phyloP scores from a whole-genome alignment of 30 jellyfish, hydroid and myxozoan genomes.

The Euphysa ruthae region DNA sequence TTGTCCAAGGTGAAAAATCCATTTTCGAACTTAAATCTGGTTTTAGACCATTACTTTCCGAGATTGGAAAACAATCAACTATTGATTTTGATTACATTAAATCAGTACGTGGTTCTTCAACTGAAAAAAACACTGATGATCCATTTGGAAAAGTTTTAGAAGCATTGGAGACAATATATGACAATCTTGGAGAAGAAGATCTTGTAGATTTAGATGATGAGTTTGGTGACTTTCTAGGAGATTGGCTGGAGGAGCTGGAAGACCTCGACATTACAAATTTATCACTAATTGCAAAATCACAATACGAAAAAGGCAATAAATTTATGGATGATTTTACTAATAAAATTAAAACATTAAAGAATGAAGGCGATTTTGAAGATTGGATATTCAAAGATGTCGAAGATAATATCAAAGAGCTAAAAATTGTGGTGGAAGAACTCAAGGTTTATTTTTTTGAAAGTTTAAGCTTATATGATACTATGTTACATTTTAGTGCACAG shows the following conservation, averaged over 20 bases:
- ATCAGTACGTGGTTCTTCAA: conserved; percentile 40
- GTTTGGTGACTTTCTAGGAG: neutral
- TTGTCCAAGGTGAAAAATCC: conserved; percentile 34
- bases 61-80: conserved; percentile 21
- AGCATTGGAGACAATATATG: conserved; percentile 35
- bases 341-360: too few species aligned
- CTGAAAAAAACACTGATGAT: conserved; percentile 1
- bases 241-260: conserved; percentile 22
- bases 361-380: too few species aligned
- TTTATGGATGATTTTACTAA: neutral
- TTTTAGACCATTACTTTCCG: conserved; percentile 38
- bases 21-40: conserved; percentile 74
- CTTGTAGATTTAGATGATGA: neutral
- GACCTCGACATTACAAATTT: too few species aligned
- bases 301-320: too few species aligned
- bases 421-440: conserved; percentile 26
- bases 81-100: conserved; percentile 27
- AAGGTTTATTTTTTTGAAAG: conserved; percentile 16
- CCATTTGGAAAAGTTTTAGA: conserved; percentile 38
- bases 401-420: conserved; percentile 9
- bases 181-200: conserved; percentile 15
- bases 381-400: conserved; percentile 13
- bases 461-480: conserved; percentile 25
- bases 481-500: conserved; percentile 50
- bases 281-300: too few species aligned